Percentiles rank a stretch among this genome's conserved stretches.
Conservation (phyloP, 2,888 invertebrate genomes). For the Pseudoips prasinana region DNA sequence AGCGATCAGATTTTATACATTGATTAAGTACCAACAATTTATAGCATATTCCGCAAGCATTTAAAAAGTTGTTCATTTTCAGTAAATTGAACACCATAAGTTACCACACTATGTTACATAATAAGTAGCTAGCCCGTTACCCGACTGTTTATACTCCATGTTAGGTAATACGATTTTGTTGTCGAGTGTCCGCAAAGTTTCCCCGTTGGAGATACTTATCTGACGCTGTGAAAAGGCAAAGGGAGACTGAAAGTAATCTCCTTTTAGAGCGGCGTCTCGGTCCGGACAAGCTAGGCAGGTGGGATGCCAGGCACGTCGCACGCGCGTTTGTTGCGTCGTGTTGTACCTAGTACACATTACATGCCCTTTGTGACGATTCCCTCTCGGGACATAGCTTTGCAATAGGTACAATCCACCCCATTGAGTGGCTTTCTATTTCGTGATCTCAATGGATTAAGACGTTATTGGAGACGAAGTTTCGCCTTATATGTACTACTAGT, state of each 20-base stretch:
- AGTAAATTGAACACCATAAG: too few relatives aligned
- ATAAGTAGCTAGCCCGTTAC: too few relatives aligned
- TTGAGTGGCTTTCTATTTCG: slow-evolving; percentile 34
- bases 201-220: slow-evolving; percentile 42
- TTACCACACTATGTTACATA: too few relatives aligned
- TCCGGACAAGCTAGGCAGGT: slow-evolving; percentile 37
- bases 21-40: too few relatives aligned
- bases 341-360: slow-evolving; percentile 24
- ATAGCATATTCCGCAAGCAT: too few relatives aligned
- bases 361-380: slow-evolving; percentile 41
- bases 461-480: slow-evolving; percentile 17
- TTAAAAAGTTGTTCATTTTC: too few relatives aligned
- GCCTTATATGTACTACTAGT: neutral
- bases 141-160: too few relatives aligned
- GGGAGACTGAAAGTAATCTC: slow-evolving; percentile 48
- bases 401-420: slow-evolving; percentile 37
- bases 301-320: slow-evolving; percentile 39
- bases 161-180: slow-evolving; percentile 12
- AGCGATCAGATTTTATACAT: too few relatives aligned
- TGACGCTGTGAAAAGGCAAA: slow-evolving; percentile 46
- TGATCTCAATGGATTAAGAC: slow-evolving; percentile 13
- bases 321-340: slow-evolving; percentile 28
- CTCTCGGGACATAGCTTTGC: slow-evolving; percentile 30
- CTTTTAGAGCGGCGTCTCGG: slow-evolving; percentile 40
- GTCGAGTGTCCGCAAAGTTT: slow-evolving; percentile 36